Evolutionary conservation across 2,113 vertebrate genomes (phyloP), one percentile per base, ranked within the genome.

Genomic region (Rhipidura dahli): DNA sequence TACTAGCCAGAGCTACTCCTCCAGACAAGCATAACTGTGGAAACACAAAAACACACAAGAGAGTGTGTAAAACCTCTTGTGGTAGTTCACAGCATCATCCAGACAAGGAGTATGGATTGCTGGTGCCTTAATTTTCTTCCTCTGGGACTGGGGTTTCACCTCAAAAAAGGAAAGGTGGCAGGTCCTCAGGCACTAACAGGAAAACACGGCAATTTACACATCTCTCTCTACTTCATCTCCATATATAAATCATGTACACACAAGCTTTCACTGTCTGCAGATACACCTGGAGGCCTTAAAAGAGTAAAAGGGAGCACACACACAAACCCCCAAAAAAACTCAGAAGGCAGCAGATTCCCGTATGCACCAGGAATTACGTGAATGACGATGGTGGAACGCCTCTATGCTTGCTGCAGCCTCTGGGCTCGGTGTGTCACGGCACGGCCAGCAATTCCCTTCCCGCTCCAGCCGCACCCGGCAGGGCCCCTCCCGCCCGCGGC

Each of bases 161-260:
- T 33, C 28, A 42, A 61, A 57, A 56, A 35, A 14, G 11, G 15
- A 40, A 54, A n/a, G 22, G n/a, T 28, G 63, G 14, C 16, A 68
- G 17, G 17, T 31, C 39, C 13, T 28, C 20, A 20, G 19, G 30
- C 17, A 51, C 17, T 59, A 66, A 61, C 2, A 5, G 11, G 42
- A 64, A 42, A 71, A 56, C 1, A 42, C 30, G 27, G 26, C 60
- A 53, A 16, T 2, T 9, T 30, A 50, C 22, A 53, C 49, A 31
- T 10, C 8, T 49, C 18, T 59, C 9, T 37, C 15, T 11, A 3
- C 6, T 71, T 51, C 30, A 7, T 5, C 27, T 30, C 18, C 9
- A 23, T 9, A 15, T 4, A 16, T 2, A 0, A 27, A n/a, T 31
- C 24, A 13, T 1, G 9, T 28, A 35, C 17, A 26, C 33, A 14